Percentiles rank a stretch among this genome's conserved stretches.
Conservation (phyloP, 1,140 invertebrate genomes). For the Drosophila burlai region DNA sequence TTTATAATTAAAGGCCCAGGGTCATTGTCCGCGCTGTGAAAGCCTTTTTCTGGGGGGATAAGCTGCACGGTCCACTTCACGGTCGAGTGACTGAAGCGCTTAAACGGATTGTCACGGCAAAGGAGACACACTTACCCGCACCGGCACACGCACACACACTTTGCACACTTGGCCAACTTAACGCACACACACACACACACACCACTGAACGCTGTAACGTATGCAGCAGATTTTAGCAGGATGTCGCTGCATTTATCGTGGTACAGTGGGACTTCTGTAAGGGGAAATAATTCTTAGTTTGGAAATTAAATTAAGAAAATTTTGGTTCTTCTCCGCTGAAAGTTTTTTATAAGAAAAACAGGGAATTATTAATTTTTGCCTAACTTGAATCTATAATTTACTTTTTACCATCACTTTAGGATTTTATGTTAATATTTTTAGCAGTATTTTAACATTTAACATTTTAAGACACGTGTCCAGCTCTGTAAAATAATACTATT, state of each 20-base stretch:
- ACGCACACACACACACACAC: constrained; percentile 10
- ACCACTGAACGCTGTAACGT: constrained; percentile 58
- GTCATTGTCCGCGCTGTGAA: constrained; percentile 46
- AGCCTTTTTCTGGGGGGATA: constrained; percentile 23
- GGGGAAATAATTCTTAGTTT: too few species aligned
- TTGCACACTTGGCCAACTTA: constrained; percentile 29
- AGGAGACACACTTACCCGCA: constrained; percentile 29
- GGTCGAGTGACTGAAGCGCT: constrained; percentile 50
- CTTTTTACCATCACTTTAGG: too few species aligned
- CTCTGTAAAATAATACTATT: too few species aligned
- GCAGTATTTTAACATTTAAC: too few species aligned
- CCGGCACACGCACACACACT: constrained; percentile 19
- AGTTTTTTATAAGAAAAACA: too few species aligned
- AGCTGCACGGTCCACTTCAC: constrained; percentile 48
- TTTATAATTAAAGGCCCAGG: constrained; percentile 42
- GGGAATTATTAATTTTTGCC: too few species aligned
- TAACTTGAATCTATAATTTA: too few species aligned
- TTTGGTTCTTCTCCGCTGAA: too few species aligned
- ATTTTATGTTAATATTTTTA: too few species aligned
- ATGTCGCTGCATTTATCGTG: constrained; percentile 26
- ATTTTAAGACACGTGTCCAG: too few species aligned
- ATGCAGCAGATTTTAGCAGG: constrained; percentile 69
- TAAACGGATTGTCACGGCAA: constrained; percentile 66
- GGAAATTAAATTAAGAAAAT: background rate
- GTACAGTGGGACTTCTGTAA: background rate